Evolutionary conservation across 1,140 invertebrate genomes (phyloP), one percentile per base, ranked within the genome.

Genomic region (Fopius arisanus): DNA sequence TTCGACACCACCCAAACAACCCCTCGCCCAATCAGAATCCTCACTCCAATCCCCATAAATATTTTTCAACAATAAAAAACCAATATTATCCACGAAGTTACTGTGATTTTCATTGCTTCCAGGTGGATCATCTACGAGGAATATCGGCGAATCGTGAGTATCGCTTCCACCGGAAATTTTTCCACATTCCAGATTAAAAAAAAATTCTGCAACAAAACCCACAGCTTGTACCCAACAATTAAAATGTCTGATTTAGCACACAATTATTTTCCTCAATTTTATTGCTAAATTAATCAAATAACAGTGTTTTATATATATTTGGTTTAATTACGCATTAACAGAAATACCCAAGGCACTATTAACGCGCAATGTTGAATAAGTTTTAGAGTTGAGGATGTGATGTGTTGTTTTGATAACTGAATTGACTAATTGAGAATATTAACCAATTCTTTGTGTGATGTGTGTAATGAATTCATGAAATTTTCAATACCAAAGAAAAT

Each of bases 131-230:
- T 62, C 75, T 12, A 78, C 81, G 6, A 85, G 85, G 75, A 84
- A 83, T 59, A 83, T 86, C 16, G 86, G 83, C 59, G 87, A 88
- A 79, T 84, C 87, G 87, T 88, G 82, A 88, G 87, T 88, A 86
- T 71, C 68, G 68, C 74, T 68, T 62, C 40, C 33, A 14, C 21
- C 3, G 28, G 37, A 73, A 59, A 23, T 43, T 29, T 6, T 28
- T 37, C 9, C 63, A 10, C 19, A 6, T n/a, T 21, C 28, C 29
- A 21, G 19, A n/a, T n/a, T n/a, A 73, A 67, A 63, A 72, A 29
- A 23, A 67, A 21, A 51, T n/a, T 26, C n/a, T 41, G 54, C 54
- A 59, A 6, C 10, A 59, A 26, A 23, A 12, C 14, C 54, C 54
- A 59, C 54, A 59, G 54, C 54, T 59, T 59, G 1, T 23, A 59